Base-by-base conservation (phyloP, 2,797 vertebrate genomes). In the Allobates femoralis region DNA sequence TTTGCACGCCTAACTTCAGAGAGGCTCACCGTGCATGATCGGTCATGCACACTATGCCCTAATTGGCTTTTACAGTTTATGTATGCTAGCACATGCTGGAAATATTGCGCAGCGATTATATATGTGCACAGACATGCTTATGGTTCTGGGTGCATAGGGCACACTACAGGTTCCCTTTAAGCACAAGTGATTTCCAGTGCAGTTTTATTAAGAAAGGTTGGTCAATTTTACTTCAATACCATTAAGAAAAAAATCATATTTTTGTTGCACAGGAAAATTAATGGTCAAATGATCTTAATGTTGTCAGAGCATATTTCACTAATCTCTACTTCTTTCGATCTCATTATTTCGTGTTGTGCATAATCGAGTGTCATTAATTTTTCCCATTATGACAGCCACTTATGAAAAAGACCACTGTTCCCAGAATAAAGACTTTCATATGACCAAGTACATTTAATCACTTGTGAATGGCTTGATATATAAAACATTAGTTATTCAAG, bases 381-480 rank as follows among this genome's bases (percentile, higher is more conserved):
- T n/a, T 15, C 69, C 23, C 21, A 73, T 73, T 73, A 73, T 73
- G 69, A 26, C 37, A 73, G 15, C 11, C 69, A 73, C 69, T 73
- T 73, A 73, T 11, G 69, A 77, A 8, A n/a, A 8, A 41, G 30
- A 19, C 16, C 1, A 30, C 34, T 32, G 30, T 32, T 56, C 26
- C 0, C 16, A 11, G 10, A 56, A 77, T 56, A 78, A 37, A 78
- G 30, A 18, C 51, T 56, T 56, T 77, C 58, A 34, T 58, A 37
- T 78, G 3, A 78, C 76, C 53, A 78, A 77, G 74, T 77, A 55
- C 28, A 77, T 77, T 32, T 11, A 77, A 55, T 77, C n/a, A 77
- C 50, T 30, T 55, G 50, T 53, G 37, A 77, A 32, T 77, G 0
- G 19, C 28, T 55, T 77, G 28, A 77, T 55, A 34, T 37, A 60